phyloP scores from a whole-genome alignment of 1,140 invertebrate species.

The Copidosoma floridanum region DNA sequence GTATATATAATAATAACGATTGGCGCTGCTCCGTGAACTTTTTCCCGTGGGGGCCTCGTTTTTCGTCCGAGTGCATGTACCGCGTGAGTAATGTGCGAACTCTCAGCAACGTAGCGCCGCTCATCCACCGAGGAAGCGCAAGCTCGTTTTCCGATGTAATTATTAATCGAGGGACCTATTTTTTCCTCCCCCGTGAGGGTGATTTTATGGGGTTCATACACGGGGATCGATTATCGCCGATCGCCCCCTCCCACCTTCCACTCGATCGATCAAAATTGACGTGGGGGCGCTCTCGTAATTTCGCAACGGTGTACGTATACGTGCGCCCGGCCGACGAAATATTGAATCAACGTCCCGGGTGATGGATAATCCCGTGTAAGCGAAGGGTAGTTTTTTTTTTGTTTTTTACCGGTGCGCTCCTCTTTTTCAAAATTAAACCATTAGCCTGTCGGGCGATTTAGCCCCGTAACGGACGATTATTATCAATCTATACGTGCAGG shows the following conservation, averaged over 20 bases:
- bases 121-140: neutral
- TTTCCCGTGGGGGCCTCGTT: too few relatives aligned
- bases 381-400: too few relatives aligned
- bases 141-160: slow-evolving; percentile 21
- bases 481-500: too few relatives aligned
- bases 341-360: slow-evolving; percentile 8
- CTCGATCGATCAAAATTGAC: slow-evolving; percentile 12
- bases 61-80: neutral
- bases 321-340: neutral
- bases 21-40: too few relatives aligned
- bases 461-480: too few relatives aligned
- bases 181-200: too few relatives aligned
- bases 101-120: too few relatives aligned
- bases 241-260: too few relatives aligned
- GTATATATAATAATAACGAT: too few relatives aligned
- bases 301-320: too few relatives aligned
- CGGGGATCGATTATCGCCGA: slow-evolving; percentile 10
- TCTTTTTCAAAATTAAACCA: neutral
- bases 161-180: slow-evolving; percentile 1
- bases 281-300: neutral
- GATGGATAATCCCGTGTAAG: neutral
- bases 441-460: neutral
- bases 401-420: too few relatives aligned
- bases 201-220: too few relatives aligned
- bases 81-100: slow-evolving; percentile 19